Evolutionary conservation across 2,888 invertebrate genomes (phyloP), one percentile per base, ranked within the genome.

Genomic region (Oxystoma pomonae): DNA sequence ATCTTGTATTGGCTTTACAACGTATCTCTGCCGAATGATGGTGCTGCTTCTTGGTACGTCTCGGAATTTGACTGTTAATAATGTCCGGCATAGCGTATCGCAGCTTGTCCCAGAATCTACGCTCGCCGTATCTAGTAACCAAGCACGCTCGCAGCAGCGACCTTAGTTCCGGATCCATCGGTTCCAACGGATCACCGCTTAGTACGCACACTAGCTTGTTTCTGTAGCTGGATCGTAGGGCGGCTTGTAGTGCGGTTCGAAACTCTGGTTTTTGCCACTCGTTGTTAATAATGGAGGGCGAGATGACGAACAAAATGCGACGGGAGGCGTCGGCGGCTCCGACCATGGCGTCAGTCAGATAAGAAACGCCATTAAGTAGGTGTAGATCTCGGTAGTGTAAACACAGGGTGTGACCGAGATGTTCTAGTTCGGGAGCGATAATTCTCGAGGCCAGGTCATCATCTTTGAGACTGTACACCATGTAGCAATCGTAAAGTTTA

Each of bases 221-320:
- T 72, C 86, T 81, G 78, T 84, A 85, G 73, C 85, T 82, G 73
- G 87, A 85, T 73, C 89, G 88, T 72, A 92, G 83, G 70, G 90
- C 89, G 75, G 90, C 87, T 78, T 90, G 90, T 61, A 94, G 84
- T 1, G 92, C 91, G 20, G 91, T 88, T 72, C 90, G 87, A 72
- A 94, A 90, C 76, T 94, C 94, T 5, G 90, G 87, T 74, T 87
- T 83, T 70, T 87, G 85, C 94, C 94, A 94, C 78, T 94, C 94
- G 81, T 89, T 89, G 75, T 88, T 86, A 71, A 94, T 83, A 78
- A 94, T 91, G 73, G 88, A 86, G 72, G 90, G 89, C 1, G 93
- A 92, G 72, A 95, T 83, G 71, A 94, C 86, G 73, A 94, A 85
- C 69, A 95, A 83, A 65, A 94, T 88, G 74, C 92, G 85, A 75